phyloP scores from a whole-genome alignment of 2,113 vertebrate species.

The Pachypanchax playfairii region DNA sequence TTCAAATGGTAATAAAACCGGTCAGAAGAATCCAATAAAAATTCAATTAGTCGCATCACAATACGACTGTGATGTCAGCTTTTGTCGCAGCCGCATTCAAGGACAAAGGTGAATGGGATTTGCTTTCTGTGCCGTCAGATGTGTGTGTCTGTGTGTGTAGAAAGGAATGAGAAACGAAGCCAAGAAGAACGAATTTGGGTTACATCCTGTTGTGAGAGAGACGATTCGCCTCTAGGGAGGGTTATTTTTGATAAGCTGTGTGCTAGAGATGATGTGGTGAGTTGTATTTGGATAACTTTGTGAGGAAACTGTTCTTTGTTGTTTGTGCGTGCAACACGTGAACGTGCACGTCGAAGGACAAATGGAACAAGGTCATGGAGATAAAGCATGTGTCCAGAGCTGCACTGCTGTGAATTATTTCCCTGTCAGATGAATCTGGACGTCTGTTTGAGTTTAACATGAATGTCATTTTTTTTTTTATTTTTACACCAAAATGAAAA shows the following conservation, averaged over 20 bases:
- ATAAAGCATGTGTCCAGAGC: conserved; percentile 55
- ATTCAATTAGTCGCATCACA: conserved; percentile 50
- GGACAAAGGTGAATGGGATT: conserved; percentile 35
- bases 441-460: conserved; percentile 34
- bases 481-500: too few relatives aligned
- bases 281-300: conserved; percentile 46
- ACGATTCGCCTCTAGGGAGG: conserved; percentile 51
- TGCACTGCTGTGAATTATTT: conserved; percentile 58
- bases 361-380: conserved; percentile 61
- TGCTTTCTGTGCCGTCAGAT: neutral
- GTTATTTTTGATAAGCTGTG: conserved; percentile 68
- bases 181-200: conserved; percentile 56
- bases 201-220: conserved; percentile 57
- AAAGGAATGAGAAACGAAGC: conserved; percentile 16
- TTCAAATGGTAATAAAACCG: conserved; percentile 36
- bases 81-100: conserved; percentile 17
- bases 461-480: too few relatives aligned
- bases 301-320: conserved; percentile 40
- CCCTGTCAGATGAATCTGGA: conserved; percentile 54
- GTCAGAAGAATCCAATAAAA: conserved; percentile 43
- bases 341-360: conserved; percentile 39
- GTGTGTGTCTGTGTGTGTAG: conserved; percentile 5
- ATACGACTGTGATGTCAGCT: conserved; percentile 30
- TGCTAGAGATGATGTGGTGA: conserved; percentile 55
- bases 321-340: conserved; percentile 2